Evolutionary conservation across 37 sponge, comb jelly and placozoan species (phyloP).

Genomic region (Eunapius fragilis): DNA sequence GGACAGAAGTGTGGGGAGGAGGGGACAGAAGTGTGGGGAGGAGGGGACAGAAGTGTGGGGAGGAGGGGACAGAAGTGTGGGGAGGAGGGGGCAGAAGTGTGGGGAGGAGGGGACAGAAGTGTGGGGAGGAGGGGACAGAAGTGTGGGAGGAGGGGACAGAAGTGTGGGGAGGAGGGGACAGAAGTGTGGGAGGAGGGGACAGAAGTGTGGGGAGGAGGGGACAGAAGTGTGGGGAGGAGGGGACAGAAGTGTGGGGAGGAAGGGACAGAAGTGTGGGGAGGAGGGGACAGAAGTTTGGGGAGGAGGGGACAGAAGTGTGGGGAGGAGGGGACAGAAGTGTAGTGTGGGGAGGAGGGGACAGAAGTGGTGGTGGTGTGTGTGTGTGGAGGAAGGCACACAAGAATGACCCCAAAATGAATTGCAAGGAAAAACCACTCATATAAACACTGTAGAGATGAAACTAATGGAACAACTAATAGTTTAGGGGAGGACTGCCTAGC

Average conservation of each 20-base stretch:
- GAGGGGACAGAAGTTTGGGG: neutral
- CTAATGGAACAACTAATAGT: too few species aligned
- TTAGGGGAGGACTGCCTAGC: neutral
- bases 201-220: neutral
- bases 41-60: neutral
- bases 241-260: neutral
- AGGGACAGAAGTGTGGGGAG: neutral
- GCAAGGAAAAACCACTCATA: neutral
- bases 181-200: neutral
- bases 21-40: neutral
- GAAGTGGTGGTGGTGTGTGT: neutral
- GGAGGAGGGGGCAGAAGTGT: neutral
- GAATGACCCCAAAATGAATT: neutral
- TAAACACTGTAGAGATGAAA: neutral
- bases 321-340: neutral
- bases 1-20: neutral
- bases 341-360: neutral
- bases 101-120: neutral
- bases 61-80: neutral
- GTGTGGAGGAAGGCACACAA: neutral
- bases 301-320: neutral
- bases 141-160: too few species aligned
- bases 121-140: neutral
- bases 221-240: neutral
- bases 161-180: neutral